Percentiles rank a stretch among this genome's conserved stretches.
Conservation (phyloP, 2,888 invertebrate species). For the Stratiomys singularior region DNA sequence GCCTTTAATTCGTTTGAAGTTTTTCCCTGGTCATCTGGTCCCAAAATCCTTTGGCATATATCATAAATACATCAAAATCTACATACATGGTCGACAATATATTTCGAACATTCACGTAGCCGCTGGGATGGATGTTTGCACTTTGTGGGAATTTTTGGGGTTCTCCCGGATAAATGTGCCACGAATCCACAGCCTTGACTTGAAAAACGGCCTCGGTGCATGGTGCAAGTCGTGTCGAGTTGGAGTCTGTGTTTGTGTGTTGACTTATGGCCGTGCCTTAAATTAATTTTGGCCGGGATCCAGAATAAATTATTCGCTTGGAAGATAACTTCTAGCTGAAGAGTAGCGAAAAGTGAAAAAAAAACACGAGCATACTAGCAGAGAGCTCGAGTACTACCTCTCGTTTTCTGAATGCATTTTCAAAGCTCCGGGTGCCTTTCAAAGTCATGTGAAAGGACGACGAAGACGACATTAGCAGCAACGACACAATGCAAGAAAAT, state of each 20-base stretch:
- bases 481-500: conserved; percentile 11
- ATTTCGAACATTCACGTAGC: conserved; percentile 9
- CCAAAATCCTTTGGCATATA: background rate
- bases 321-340: conserved; percentile 1
- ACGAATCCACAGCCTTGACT: no score
- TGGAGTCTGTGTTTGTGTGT: conserved; percentile 50
- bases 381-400: background rate
- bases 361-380: background rate
- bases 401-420: background rate
- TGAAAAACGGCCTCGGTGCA: background rate
- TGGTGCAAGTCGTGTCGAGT: background rate
- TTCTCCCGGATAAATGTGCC: background rate
- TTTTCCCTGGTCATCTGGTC: no score
- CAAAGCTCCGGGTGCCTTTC: conserved; percentile 17
- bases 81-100: background rate
- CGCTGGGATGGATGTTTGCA: conserved; percentile 9
- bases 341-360: background rate
- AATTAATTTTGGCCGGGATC: conserved; percentile 56
- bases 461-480: background rate
- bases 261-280: conserved; percentile 55
- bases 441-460: conserved; percentile 10
- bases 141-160: conserved; percentile 4
- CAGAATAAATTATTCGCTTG: conserved; percentile 55
- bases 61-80: background rate
- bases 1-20: no score